These are phyloP conservation scores for Columba janthina DNA, from an alignment of 2,113 vertebrate species.

Conservation along the genomic window DNA sequence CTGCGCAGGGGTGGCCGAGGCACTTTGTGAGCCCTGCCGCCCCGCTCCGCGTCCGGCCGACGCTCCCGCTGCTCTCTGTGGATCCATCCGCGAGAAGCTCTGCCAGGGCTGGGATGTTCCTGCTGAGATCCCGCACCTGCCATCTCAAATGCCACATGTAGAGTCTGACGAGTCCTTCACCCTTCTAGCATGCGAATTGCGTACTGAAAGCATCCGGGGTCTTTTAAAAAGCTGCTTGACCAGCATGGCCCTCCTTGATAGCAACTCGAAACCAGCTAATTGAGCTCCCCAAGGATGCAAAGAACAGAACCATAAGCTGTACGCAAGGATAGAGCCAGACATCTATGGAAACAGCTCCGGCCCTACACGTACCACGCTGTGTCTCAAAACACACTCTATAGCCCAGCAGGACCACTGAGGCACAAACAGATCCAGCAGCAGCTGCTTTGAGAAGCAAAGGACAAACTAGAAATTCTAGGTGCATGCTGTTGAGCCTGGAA, in stretches of 20 bases:
- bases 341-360: background rate
- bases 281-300: background rate
- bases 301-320: background rate
- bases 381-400: accelerated
- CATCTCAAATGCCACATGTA: background rate
- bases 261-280: background rate
- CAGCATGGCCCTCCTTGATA: background rate
- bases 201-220: background rate
- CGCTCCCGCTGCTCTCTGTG: background rate
- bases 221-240: background rate
- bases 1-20: background rate
- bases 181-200: background rate
- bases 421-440: background rate
- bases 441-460: background rate
- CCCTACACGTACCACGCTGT: accelerated
- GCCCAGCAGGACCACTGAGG: background rate
- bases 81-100: background rate
- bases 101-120: background rate
- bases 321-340: background rate
- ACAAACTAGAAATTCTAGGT: too few species aligned
- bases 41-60: background rate
- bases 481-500: background rate
- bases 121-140: background rate
- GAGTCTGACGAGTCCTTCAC: background rate
- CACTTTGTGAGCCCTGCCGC: background rate